Evolutionary conservation across 2,797 vertebrate species (phyloP), one percentile per base, ranked within the genome.

Genomic region (Ctenosaura bakeri): DNA sequence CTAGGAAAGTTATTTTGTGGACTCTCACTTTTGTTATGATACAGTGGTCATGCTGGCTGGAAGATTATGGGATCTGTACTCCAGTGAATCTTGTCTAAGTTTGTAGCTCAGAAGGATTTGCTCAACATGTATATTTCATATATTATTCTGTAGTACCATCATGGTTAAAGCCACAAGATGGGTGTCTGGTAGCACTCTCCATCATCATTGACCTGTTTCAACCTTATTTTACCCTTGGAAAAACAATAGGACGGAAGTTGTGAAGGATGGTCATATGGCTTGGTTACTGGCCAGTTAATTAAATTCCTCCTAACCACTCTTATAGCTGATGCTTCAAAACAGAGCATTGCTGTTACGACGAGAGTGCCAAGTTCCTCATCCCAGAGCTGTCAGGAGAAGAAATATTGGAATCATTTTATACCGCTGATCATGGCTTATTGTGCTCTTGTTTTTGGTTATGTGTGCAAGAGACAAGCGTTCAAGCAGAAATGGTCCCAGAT

Each of bases 351-450:
- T 92, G 92, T 89, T 90, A 9, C 0, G 8, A 76, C 89, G 38
- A 79, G 69, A 69, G 83, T 1, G 24, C 59, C 85, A 73, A 20
- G 87, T 26, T 1, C 86, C 88, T 91, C 88, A 90, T 94, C 93
- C 89, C 42, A 82, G 77, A 93, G 94, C 94, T 92, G 62, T 95
- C 95, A 95, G 79, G 3, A 13, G 90, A 91, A 95, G 96, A 96
- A 42, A 95, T 92, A 94, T 89, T 92, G 86, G 87, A 79, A 66
- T 84, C 50, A 1, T 93, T 95, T 85, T 90, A 62, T 78, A 88
- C 85, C 86, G 94, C 91, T 93, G 93, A 95, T 96, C 91, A 82
- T 87, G 82, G 91, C 90, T 0, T 46, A 59, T 77, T 92, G 83
- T 85, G 91, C 91, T 77, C 64, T 74, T 94, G 10, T 91, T 88